Percentiles rank a stretch among this genome's conserved stretches.
Conservation (phyloP, 2,888 invertebrate genomes). For the Liposcelis brunnea region DNA sequence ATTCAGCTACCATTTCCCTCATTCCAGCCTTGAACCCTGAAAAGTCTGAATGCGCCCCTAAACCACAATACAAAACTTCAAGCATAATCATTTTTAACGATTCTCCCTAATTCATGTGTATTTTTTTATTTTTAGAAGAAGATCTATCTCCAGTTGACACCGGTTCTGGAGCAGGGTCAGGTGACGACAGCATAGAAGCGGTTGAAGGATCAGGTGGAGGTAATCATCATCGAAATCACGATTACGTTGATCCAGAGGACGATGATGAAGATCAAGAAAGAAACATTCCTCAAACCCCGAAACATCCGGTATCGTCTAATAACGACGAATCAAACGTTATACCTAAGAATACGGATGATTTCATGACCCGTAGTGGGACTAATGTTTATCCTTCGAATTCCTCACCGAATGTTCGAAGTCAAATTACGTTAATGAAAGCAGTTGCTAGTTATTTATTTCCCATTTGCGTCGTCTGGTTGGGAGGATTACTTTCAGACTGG, state of each 20-base stretch:
- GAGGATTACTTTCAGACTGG: slow-evolving; percentile 62
- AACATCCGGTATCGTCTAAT: background rate
- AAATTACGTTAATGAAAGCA: slow-evolving; percentile 39
- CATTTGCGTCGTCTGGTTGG: slow-evolving; percentile 72
- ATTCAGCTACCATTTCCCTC: too few species aligned
- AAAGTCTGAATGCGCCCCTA: too few species aligned
- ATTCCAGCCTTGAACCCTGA: too few species aligned
- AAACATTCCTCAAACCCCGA: slow-evolving; percentile 10
- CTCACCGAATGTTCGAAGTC: slow-evolving; percentile 21
- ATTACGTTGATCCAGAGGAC: slow-evolving; percentile 15
- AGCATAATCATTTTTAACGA: too few species aligned
- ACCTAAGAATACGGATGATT: background rate
- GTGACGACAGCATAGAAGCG: slow-evolving; percentile 40
- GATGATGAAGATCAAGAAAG: slow-evolving; percentile 17
- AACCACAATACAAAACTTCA: too few species aligned
- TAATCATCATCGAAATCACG: slow-evolving; percentile 33
- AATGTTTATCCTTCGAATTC: background rate
- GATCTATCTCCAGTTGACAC: too few species aligned
- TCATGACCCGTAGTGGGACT: too few species aligned
- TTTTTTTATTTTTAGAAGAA: slow-evolving; percentile 10
- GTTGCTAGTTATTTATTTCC: slow-evolving; percentile 61
- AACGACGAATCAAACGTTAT: slow-evolving; percentile 6
- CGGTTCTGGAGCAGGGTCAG: too few species aligned
- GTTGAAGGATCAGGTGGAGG: slow-evolving; percentile 58
- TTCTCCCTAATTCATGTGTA: too few species aligned